phyloP scores from a whole-genome alignment of 2,113 vertebrate species.

The Pantherophis guttatus region DNA sequence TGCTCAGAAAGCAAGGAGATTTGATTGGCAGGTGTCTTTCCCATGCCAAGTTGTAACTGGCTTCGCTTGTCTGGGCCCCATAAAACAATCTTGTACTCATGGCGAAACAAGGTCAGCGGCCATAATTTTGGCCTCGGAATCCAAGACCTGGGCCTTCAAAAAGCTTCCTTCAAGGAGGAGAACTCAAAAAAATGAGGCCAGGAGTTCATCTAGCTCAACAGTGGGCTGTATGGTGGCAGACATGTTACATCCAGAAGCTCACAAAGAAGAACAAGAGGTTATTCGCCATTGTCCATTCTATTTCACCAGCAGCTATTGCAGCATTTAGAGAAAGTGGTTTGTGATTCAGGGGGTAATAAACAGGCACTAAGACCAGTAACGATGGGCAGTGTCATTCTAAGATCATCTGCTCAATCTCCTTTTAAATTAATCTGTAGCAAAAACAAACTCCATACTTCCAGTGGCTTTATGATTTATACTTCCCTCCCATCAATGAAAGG shows the following conservation, averaged over 20 bases:
- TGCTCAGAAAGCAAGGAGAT: background rate
- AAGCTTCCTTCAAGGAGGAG: background rate
- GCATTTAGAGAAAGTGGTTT: background rate
- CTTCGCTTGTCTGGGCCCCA: constrained; percentile 24
- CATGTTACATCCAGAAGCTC: background rate
- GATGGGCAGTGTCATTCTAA: background rate
- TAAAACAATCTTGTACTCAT: background rate
- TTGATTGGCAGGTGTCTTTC: constrained; percentile 24
- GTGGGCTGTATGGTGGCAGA: background rate
- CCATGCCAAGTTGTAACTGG: constrained; percentile 12
- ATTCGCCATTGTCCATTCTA: background rate
- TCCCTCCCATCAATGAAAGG: no score
- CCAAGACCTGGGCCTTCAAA: background rate
- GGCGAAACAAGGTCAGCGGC: constrained; percentile 26
- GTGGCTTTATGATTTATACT: background rate
- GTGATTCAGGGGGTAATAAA: background rate
- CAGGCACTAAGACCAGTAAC: background rate
- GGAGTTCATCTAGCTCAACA: background rate
- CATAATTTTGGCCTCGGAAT: background rate
- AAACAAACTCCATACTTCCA: background rate
- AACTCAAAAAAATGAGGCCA: background rate
- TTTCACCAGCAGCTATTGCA: background rate
- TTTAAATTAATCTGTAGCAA: background rate
- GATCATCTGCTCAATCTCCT: background rate
- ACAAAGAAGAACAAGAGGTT: background rate